Base-by-base conservation (phyloP, 2,113 vertebrate genomes). In the Brevimyrus niger region DNA sequence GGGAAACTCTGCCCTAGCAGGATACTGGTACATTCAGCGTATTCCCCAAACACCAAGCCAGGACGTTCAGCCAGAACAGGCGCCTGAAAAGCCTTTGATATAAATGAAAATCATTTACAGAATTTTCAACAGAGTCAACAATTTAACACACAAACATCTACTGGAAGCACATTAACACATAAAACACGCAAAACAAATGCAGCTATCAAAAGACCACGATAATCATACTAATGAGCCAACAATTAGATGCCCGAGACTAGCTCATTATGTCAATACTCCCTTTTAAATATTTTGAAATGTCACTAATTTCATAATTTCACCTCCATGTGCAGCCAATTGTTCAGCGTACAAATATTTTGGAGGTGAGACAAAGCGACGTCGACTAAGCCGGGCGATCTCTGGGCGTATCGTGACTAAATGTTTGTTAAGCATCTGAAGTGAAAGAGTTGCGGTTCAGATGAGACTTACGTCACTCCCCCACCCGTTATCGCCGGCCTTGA, bases 221-320 rank as follows among this genome's bases (percentile, higher is more conserved):
- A 55, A 89, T 89, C 89, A 87, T 76, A 65, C 48, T 87, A 89
- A 89, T 89, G 76, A 76, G 27, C 47, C 19, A 21, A 76, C 87
- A 87, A 89, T 87, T 87, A 53, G 55, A 89, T 89, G 89, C 53
- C 58, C 65, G 58, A 46, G 83, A 48, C 76, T 44, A 31, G 9
- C 65, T 89, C 61, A n/a, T 87, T 89, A 89, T 73, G 51, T 53
- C 35, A 11, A 87, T 87, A 38, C 73, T 89, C 46, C 42, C 46
- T 87, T 51, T 87, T 76, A 87, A 89, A 87, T 61, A 89, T 87
- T 53, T 87, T 8, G 31, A 87, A 87, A 89, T 89, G 89, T 76
- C 85, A 87, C 73, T 89, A 87, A 69, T 48, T 85, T 85, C 23
- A 85, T 47, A 85, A 85, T 47, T 85, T 85, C 46, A n/a, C 42